Evolutionary conservation across 2,888 invertebrate species (phyloP), one percentile per base, ranked within the genome.

Genomic region (Branchipolynoe longqiensis): DNA sequence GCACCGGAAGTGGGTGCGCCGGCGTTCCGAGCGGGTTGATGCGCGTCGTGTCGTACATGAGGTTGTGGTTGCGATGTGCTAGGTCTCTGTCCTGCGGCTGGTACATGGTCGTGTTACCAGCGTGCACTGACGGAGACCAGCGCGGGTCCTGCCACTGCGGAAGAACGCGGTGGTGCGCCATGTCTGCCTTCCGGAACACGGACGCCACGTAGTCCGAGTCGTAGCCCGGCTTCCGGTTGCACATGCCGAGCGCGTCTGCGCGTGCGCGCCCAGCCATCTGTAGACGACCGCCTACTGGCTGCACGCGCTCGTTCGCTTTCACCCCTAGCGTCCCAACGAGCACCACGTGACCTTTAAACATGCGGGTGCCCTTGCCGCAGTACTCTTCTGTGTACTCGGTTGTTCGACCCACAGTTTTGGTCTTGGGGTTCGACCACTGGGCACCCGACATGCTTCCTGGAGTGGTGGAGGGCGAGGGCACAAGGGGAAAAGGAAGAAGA

Each of bases 121-220:
- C 85, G 38, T 87, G 59, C 78, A 64, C 59, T 25, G 58, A 54
- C 28, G 83, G 85, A 28, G 86, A 64, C 87, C 87, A 87, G 41
- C 86, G 83, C 14, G 86, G 88, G 78, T 89, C 86, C 78, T 59
- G 56, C 89, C 89, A 89, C 6, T 69, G 58, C n/a, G 87, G 89
- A 59, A 84, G 81, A 1, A 85, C 82, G 8, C 87, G 82, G 74
- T 89, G 89, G 4, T 87, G 87, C 31, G 87, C 89, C 28, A 84
- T 85, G 69, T 88, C 88, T 22, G 81, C 87, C 6, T 48, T 82
- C 31, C 78, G 58, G 86, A 84, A 88, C 8, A 85, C 85, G 18
- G 73, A 73, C 36, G 88, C 86, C n/a, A 88, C 87, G 64, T 82
- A 86, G 56, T 86, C 86, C 59, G 85, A 82, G 62, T 88, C 88